Conservation (phyloP, 2,888 invertebrate genomes). For the Hyposoter didymator region DNA sequence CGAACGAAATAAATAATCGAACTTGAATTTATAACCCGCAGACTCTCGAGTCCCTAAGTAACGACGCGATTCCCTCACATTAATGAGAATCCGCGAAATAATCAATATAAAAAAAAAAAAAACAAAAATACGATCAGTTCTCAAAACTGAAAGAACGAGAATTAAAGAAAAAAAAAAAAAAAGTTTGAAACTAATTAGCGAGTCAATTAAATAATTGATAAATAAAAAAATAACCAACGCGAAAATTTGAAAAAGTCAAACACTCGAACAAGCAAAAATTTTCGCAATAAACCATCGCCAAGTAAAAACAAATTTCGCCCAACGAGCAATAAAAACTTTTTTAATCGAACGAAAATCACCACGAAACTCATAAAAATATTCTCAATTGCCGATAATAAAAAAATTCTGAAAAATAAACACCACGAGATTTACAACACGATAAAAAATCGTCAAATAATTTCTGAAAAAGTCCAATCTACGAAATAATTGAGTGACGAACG, state of each 20-base stretch:
- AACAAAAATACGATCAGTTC: background rate
- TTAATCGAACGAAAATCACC: conserved; percentile 23
- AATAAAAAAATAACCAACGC: background rate
- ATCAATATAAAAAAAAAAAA: background rate
- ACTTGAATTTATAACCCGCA: conserved; percentile 27
- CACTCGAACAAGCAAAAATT: background rate
- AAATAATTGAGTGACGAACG: conserved; percentile 16
- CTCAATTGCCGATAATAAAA: background rate
- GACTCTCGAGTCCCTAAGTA: conserved; percentile 27
- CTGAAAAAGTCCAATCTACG: background rate
- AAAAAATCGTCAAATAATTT: background rate
- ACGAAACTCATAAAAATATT: background rate
- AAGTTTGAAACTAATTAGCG: conserved; percentile 16
- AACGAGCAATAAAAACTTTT: conserved; percentile 10
- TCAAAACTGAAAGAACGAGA: conserved; percentile 9
- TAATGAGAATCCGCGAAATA: conserved; percentile 44
- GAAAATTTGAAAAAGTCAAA: background rate
- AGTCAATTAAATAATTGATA: conserved; percentile 8
- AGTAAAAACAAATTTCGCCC: background rate
- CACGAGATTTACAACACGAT: background rate
- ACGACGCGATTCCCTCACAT: conserved; percentile 37
- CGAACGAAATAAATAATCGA: conserved; percentile 45
- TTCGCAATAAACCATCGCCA: background rate
- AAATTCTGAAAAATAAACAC: background rate
- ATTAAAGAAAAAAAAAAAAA: conserved; percentile 8